Base-by-base conservation (phyloP, 2,113 vertebrate species). In the Ptilonorhynchus violaceus region DNA sequence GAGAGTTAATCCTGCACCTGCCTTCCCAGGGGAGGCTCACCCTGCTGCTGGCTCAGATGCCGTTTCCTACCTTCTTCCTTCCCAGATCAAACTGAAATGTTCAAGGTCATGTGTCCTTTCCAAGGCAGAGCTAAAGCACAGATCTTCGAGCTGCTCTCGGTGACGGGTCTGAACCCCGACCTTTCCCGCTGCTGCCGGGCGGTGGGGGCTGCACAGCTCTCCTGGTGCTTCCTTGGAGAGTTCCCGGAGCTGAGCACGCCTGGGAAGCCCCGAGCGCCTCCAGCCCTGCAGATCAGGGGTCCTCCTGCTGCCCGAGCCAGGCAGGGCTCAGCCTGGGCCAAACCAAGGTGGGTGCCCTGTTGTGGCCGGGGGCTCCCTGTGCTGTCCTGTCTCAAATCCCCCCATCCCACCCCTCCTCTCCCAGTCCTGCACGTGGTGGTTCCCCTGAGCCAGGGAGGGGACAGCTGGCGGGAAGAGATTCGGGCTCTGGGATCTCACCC, bases 301-400 rank as follows among this genome's bases (percentile, higher is more conserved):
- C 13, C 58, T 47, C 41, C 59, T 80, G 46, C 31, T 58, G 58
- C 66, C 59, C 1, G 4, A 60, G 17, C 46, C 42, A 1, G 15
- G 72, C 60, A 64, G 58, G 21, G n/a, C 21, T 67, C 68, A 41
- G 35, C 66, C 47, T 22, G 3, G 0, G 3, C 22, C 41, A 37
- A 35, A 39, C 9, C 58, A 23, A 5, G 8, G 5, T 9, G 62
- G 75, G 28, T 24, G 18, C 25, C 33, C 41, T 13, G n/a, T 8
- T 11, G 12, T 30, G 66, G 11, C 1, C 0, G 0, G 42, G 47
- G 24, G 27, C 53, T 11, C 6, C 42, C 41, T 0, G 18, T 20
- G 20, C 25, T 50, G 41, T 44, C 66, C 75, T 37, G 31, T 10
- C 89, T 18, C 56, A 63, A 1, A 22, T 35, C 31, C 42, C 31